These are phyloP conservation scores for Etheostoma cragini DNA, from an alignment of 2,113 vertebrate species.

Conservation along the genomic window DNA sequence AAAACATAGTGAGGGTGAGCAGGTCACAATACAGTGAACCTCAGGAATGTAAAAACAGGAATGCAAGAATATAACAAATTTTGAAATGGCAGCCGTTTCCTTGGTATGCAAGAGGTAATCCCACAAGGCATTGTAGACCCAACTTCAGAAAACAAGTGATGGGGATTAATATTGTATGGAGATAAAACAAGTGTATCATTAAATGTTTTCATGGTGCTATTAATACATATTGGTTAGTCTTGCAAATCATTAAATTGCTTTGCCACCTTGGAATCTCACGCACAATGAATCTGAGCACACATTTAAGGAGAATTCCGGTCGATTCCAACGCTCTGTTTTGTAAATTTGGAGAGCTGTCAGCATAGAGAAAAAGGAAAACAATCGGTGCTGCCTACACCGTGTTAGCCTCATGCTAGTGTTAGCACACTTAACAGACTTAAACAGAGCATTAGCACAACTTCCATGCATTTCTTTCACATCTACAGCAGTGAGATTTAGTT, in stretches of 20 bases:
- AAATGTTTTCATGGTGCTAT: neutral
- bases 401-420: no score
- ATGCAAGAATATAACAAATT: conserved; percentile 24
- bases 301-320: no score
- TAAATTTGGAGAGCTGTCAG: no score
- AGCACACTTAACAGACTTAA: no score
- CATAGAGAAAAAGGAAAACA: no score
- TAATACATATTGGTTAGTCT: neutral
- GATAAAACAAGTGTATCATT: neutral
- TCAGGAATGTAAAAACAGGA: conserved; percentile 47
- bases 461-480: no score
- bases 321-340: no score
- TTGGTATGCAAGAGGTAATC: conserved; percentile 9
- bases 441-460: no score
- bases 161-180: neutral
- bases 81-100: conserved; percentile 7
- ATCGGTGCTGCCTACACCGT: no score
- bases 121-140: neutral
- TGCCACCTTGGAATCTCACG: neutral
- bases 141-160: conserved; percentile 1
- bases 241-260: neutral
- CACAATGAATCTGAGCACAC: neutral
- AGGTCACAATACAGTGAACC: conserved; percentile 49
- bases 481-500: no score
- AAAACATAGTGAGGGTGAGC: conserved; percentile 39